Percentiles rank a stretch among this genome's conserved stretches.
These are phyloP conservation scores for Platyscapa corneri DNA, from an alignment of 1,140 invertebrate species.

Conservation along the genomic window DNA sequence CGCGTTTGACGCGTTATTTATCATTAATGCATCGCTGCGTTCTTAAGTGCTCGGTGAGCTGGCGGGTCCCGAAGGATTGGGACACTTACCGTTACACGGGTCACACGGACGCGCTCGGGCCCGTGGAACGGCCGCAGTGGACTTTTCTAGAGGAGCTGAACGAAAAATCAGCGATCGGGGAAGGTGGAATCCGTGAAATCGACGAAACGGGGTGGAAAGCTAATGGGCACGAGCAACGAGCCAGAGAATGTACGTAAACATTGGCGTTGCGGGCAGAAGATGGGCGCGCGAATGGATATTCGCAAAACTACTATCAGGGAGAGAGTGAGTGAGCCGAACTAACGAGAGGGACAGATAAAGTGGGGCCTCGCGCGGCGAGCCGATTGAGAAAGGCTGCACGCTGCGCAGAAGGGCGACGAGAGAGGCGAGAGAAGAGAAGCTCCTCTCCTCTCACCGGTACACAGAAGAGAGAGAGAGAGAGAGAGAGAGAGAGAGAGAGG, in stretches of 20 bases:
- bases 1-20: too few species aligned
- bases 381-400: slow-evolving; percentile 64
- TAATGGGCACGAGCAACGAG: background rate
- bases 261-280: background rate
- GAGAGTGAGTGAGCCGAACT: background rate
- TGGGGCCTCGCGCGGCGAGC: slow-evolving; percentile 40
- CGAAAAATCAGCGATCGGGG: too few species aligned
- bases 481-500: slow-evolving; percentile 28
- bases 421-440: slow-evolving; percentile 53
- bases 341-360: background rate
- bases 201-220: too few species aligned
- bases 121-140: too few species aligned
- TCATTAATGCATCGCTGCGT: too few species aligned
- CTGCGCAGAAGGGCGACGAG: background rate
- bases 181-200: too few species aligned
- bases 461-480: too few species aligned
- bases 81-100: too few species aligned
- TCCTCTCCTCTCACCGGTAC: background rate
- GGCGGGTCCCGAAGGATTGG: too few species aligned
- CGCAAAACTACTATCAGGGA: background rate
- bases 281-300: background rate
- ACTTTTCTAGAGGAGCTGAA: too few species aligned
- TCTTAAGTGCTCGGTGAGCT: too few species aligned
- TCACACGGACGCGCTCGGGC: too few species aligned
- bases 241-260: background rate